Percentiles rank a stretch among this genome's conserved stretches.
phyloP scores from a whole-genome alignment of 2,113 vertebrate genomes.

The Hydrochoerus hydrochaeris region DNA sequence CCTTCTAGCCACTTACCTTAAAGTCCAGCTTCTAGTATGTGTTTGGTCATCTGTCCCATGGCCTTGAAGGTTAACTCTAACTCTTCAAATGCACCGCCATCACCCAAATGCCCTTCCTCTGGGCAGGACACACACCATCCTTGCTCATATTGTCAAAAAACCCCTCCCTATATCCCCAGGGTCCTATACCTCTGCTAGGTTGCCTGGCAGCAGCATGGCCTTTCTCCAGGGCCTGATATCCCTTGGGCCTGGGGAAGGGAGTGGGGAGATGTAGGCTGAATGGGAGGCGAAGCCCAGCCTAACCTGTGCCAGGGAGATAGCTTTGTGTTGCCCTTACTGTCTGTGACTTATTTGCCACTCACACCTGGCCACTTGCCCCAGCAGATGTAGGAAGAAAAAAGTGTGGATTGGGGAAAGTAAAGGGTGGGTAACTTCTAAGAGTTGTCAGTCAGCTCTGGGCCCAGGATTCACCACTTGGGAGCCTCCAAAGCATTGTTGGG shows the following conservation, averaged over 20 bases:
- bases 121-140: not conserved
- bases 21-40: not conserved
- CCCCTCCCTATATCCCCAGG: not conserved
- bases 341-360: conserved; percentile 11
- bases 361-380: conserved; percentile 23
- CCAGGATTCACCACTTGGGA: not conserved
- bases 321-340: conserved; percentile 6
- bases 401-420: not conserved
- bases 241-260: not conserved
- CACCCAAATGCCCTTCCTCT: not conserved
- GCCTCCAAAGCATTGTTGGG: not conserved
- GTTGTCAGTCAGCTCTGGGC: not conserved
- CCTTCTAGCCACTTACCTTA: not conserved
- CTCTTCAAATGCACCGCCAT: not conserved
- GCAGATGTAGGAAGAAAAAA: conserved; percentile 46
- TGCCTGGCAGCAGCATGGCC: conserved; percentile 28
- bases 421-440: conserved; percentile 1
- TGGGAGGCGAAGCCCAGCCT: not conserved
- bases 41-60: not conserved
- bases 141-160: not conserved
- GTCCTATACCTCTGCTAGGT: conserved; percentile 21
- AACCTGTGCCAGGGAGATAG: not conserved
- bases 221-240: conserved; percentile 34
- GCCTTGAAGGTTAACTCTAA: not conserved
- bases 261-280: not conserved